Evolutionary conservation across 2,113 vertebrate species (phyloP).

Genomic region (Anseranas semipalmata): DNA sequence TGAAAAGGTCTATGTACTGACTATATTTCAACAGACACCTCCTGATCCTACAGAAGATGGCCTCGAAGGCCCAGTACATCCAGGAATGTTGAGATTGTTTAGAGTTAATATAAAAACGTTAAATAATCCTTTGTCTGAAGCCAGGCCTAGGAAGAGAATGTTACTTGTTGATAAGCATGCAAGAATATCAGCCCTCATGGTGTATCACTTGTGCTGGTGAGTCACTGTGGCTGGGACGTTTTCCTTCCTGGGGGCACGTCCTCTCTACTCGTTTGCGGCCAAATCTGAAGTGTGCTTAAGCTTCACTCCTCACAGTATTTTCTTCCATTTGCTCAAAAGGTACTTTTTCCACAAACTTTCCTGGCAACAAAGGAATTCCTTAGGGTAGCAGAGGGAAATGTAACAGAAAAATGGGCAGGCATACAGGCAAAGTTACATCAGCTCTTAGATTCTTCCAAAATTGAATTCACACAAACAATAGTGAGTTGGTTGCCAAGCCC

Average conservation of each 20-base stretch:
- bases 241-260: conserved; percentile 48
- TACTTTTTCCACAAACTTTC: background rate
- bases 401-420: conserved; percentile 18
- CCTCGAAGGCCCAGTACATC: background rate
- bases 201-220: conserved; percentile 10
- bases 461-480: conserved; percentile 40
- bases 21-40: background rate
- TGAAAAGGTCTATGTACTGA: background rate
- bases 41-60: background rate
- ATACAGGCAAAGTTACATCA: conserved; percentile 36
- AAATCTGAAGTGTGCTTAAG: background rate
- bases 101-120: background rate
- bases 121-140: conserved; percentile 31
- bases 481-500: conserved; percentile 4
- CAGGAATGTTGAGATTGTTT: background rate
- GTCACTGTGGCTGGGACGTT: background rate
- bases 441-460: conserved; percentile 47
- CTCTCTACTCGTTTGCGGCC: background rate
- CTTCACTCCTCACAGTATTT: background rate
- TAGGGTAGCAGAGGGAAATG: conserved; percentile 13
- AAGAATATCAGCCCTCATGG: background rate
- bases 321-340: conserved; percentile 22
- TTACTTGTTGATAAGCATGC: conserved; percentile 34
- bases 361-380: conserved; percentile 22
- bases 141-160: conserved; percentile 42